Conservation (phyloP, 2,797 vertebrate species). For the Cetoscarus ocellatus region DNA sequence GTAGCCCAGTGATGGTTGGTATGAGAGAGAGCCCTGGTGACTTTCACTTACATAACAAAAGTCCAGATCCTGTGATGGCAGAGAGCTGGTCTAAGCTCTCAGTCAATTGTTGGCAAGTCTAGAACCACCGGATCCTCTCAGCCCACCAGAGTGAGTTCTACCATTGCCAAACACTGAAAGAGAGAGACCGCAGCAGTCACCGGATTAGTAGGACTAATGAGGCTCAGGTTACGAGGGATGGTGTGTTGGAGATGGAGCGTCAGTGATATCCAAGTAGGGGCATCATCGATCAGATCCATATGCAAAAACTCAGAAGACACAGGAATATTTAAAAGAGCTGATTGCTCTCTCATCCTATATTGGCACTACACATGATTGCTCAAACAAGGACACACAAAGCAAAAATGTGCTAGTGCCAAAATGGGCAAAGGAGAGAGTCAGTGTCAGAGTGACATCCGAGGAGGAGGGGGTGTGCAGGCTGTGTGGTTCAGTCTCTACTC, state of each 20-base stretch:
- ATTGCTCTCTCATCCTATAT: conserved; percentile 91
- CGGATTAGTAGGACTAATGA: conserved; percentile 31
- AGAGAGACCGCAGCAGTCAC: conserved; percentile 52
- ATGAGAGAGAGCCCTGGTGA: no score
- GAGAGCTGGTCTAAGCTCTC: conserved; percentile 71
- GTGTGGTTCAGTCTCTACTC: conserved; percentile 97
- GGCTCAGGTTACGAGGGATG: conserved; percentile 62
- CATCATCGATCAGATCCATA: conserved; percentile 71
- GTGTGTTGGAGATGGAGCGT: conserved; percentile 45
- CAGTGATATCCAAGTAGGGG: conserved; percentile 54
- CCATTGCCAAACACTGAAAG: conserved; percentile 98
- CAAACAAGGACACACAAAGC: conserved; percentile 93
- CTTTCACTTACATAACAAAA: no score
- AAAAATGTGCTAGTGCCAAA: conserved; percentile 99
- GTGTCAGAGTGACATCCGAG: neutral
- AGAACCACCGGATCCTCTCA: conserved; percentile 99
- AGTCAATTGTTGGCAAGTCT: conserved; percentile 99
- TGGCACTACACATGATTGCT: conserved; percentile 99
- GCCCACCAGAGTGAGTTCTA: conserved; percentile 99
- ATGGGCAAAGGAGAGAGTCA: conserved; percentile 88
- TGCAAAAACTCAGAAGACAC: neutral
- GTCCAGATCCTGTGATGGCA: neutral
- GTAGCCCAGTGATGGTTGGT: no score
- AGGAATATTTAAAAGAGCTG: conserved; percentile 20
- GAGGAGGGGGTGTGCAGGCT: conserved; percentile 28